Evolutionary conservation across 2,888 invertebrate species (phyloP).

Genomic region (Zaprionus lineosus): DNA sequence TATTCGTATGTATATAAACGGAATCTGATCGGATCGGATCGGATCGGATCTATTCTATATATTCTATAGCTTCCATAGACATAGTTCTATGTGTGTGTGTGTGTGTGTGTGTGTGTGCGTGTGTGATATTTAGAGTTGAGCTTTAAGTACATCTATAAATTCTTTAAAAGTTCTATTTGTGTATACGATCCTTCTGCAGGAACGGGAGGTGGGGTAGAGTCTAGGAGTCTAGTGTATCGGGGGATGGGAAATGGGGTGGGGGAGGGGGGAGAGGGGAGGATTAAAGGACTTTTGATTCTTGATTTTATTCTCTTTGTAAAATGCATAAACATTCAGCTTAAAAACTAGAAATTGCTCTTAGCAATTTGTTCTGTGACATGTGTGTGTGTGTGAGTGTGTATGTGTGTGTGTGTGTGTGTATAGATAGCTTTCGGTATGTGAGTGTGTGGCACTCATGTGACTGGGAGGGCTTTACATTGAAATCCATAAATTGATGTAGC

Average conservation of each 20-base stretch:
- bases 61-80: too few species aligned
- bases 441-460: slow-evolving; percentile 42
- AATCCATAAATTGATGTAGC: slow-evolving; percentile 67
- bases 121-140: slow-evolving; percentile 32
- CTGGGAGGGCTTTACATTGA: slow-evolving; percentile 75
- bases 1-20: slow-evolving; percentile 15
- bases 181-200: slow-evolving; percentile 58
- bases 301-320: slow-evolving; percentile 46
- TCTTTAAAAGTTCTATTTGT: slow-evolving; percentile 69
- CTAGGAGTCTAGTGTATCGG: neutral
- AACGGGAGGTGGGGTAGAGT: neutral
- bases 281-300: slow-evolving; percentile 22
- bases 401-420: slow-evolving; percentile 5
- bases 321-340: slow-evolving; percentile 71
- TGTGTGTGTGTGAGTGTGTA: neutral
- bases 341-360: slow-evolving; percentile 59
- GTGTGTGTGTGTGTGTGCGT: slow-evolving; percentile 32
- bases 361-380: slow-evolving; percentile 42
- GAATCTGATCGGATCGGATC: neutral
- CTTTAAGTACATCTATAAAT: slow-evolving; percentile 71
- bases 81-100: slow-evolving; percentile 6
- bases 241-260: neutral
- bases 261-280: neutral
- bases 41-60: too few species aligned
- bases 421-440: slow-evolving; percentile 32